Conservation (phyloP, 2,797 vertebrate genomes). For the Allobates femoralis region DNA sequence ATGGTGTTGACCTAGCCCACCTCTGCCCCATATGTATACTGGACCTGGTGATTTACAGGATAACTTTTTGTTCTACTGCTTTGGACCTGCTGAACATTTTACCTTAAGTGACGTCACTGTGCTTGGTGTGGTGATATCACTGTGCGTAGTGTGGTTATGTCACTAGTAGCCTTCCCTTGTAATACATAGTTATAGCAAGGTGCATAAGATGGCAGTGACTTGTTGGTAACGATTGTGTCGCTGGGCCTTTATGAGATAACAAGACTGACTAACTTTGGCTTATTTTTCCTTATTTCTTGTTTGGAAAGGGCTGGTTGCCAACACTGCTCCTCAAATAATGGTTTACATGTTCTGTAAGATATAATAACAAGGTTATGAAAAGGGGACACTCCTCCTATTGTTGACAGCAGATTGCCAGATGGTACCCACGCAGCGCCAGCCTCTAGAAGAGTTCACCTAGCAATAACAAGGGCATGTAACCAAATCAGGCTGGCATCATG, state of each 20-base stretch:
- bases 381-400: background rate
- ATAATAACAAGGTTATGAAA: conserved; percentile 17
- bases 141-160: too few species aligned
- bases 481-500: background rate
- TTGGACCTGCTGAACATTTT: background rate
- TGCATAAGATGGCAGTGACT: background rate
- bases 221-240: background rate
- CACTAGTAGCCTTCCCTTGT: too few species aligned
- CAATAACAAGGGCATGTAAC: conserved; percentile 11
- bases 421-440: background rate
- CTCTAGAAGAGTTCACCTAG: background rate
- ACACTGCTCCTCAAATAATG: background rate
- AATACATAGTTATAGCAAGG: background rate
- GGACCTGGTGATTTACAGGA: too few species aligned
- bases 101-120: background rate
- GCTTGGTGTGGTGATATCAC: background rate
- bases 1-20: too few species aligned
- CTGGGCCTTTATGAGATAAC: background rate
- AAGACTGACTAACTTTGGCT: background rate
- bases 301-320: background rate
- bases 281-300: background rate
- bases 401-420: conserved; percentile 51
- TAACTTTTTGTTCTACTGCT: too few species aligned
- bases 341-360: background rate
- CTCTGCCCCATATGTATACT: too few species aligned